Percentiles rank a stretch among this genome's conserved stretches.
phyloP scores from a whole-genome alignment of 2,888 invertebrate genomes.

The Rotaria magnacalcarata region DNA sequence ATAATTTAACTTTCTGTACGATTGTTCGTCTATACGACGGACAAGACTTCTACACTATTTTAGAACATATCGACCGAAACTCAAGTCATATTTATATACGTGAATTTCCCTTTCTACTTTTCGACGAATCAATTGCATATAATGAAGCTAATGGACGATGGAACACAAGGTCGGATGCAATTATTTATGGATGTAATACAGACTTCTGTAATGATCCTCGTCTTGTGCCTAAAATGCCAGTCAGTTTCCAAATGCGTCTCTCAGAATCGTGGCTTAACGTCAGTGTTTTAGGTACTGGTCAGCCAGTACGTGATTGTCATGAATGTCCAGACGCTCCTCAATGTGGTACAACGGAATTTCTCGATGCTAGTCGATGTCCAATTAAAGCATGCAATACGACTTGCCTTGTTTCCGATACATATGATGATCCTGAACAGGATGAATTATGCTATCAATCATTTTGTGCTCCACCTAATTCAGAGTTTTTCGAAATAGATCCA shows the following conservation, averaged over 20 bases:
- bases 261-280: neutral
- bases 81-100: neutral
- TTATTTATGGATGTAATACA: slow-evolving; percentile 11
- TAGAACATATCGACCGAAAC: neutral
- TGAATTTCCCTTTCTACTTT: neutral
- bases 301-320: neutral
- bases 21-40: neutral
- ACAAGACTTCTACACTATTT: neutral
- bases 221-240: neutral
- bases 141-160: neutral
- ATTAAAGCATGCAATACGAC: neutral
- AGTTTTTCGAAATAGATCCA: neutral
- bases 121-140: neutral
- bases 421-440: neutral
- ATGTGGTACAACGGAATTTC: neutral
- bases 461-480: neutral
- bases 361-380: slow-evolving; percentile 10
- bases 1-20: neutral
- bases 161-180: neutral
- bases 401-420: neutral
- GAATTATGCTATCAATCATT: neutral
- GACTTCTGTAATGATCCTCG: slow-evolving; percentile 23
- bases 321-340: slow-evolving; percentile 17
- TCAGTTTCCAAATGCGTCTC: neutral
- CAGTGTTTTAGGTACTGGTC: neutral